Evolutionary conservation across 2,113 vertebrate species (phyloP), one percentile per base, ranked within the genome.

Genomic region (Chloropsis cyanopogon): DNA sequence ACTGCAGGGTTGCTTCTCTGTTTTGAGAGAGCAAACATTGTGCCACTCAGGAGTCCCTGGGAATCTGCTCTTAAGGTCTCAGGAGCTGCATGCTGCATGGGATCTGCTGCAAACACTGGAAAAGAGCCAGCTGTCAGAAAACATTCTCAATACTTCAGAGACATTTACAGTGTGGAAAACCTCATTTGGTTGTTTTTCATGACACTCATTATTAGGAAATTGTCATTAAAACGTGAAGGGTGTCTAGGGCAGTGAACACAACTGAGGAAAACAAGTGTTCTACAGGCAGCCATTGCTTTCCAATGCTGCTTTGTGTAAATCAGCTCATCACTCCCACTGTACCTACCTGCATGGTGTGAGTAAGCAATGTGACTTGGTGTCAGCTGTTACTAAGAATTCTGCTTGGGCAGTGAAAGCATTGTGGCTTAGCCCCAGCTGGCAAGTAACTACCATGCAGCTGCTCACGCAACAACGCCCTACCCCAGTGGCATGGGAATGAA

Each of bases 381-480:
- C 41, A 61, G 25, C 47, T 76, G n/a, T 41, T 54, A 3, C 35
- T 35, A 69, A 39, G 37, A 44, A 25, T 41, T 75, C n/a, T 82
- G 1, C 17, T 26, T 53, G 29, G 0, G 0, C 11, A 46, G 35
- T 42, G 33, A 59, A 59, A 39, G 16, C 4, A 2, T 29, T 59
- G 37, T 53, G 61, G 11, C 68, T 82, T 76, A 54, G 39, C 47
- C 14, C 12, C 20, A 82, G n/a, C 47, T 61, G 53, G 78, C 21
- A 41, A 11, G 9, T 35, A 47, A 22, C 29, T 41, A 9, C 17
- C 17, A 7, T 4, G 21, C 17, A 61, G 24, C 24, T 89, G 14
- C 21, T 61, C 2, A 9, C 24, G 47, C 17, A 18, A 22, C 11
- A 31, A 22, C 18, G 12, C 11, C 14, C 17, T 68, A 15, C 11